A percentile compares a stretch with the other conserved stretches of the same genome.
These are phyloP conservation scores for Riparia riparia DNA, from an alignment of 2,113 vertebrate species.

Conservation along the genomic window DNA sequence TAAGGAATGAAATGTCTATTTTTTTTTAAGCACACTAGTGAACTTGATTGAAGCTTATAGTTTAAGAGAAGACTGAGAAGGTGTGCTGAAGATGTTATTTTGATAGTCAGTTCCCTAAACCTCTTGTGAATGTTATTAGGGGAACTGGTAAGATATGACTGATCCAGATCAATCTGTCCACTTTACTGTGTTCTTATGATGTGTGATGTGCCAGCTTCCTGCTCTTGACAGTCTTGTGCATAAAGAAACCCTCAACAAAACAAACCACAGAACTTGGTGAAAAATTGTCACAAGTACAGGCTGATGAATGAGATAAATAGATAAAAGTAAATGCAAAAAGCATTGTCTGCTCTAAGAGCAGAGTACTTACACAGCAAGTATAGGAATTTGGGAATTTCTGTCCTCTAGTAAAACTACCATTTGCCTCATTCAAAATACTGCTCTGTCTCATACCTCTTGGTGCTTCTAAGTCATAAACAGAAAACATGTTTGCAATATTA, in stretches of 20 bases:
- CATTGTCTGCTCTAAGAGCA: background rate
- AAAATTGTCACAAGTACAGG: background rate
- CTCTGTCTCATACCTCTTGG: background rate
- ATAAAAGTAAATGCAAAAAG: background rate
- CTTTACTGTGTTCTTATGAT: background rate
- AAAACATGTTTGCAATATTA: background rate
- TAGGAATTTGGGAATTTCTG: background rate
- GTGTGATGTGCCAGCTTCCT: background rate
- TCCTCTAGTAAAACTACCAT: background rate
- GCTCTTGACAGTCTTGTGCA: background rate
- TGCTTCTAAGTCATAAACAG: background rate
- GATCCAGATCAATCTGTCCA: fast-evolving
- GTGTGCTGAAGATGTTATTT: background rate
- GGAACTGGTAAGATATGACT: background rate
- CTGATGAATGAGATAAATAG: background rate
- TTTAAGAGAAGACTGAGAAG: background rate
- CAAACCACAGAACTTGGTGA: background rate
- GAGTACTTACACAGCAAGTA: background rate
- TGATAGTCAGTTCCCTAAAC: background rate
- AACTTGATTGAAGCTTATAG: background rate
- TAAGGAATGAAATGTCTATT: background rate
- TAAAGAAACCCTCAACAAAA: background rate
- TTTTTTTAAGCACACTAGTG: background rate
- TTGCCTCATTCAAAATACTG: background rate
- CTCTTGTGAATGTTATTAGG: background rate